These are phyloP conservation scores for Tragopan temminckii DNA, from an alignment of 2,797 vertebrate genomes.

Conservation along the genomic window DNA sequence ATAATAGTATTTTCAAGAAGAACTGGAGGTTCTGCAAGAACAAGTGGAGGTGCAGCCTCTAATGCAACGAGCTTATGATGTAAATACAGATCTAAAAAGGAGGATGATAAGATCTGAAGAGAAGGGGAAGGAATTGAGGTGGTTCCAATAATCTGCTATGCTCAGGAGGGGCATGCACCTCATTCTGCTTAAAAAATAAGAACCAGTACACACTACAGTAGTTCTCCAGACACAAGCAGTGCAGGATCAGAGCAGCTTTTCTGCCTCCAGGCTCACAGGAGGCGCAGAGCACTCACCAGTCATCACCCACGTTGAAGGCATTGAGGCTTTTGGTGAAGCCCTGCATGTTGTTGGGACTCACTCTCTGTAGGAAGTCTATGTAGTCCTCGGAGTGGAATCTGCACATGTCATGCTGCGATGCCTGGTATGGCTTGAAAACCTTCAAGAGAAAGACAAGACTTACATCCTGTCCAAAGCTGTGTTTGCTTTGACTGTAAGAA, in stretches of 20 bases:
- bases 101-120: not conserved
- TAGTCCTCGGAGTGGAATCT: conserved; percentile 98
- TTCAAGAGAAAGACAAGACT: conserved; percentile 48
- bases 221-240: accelerated
- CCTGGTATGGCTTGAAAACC: conserved; percentile 99
- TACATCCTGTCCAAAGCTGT: accelerated
- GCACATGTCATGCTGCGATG: conserved; percentile 99
- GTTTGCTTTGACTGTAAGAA: not conserved
- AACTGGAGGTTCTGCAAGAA: not conserved
- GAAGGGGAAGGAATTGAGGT: not conserved
- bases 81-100: accelerated
- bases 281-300: conserved; percentile 87
- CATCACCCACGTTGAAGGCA: conserved; percentile 97
- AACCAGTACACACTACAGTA: accelerated
- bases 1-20: not conserved
- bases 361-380: conserved; percentile 98
- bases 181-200: accelerated
- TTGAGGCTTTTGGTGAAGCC: conserved; percentile 99
- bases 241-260: not conserved
- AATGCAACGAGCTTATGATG: not conserved
- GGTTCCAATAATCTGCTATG: accelerated
- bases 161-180: accelerated
- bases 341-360: conserved; percentile 99
- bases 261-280: accelerated
- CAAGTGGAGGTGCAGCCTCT: not conserved